Percentiles rank a stretch among this genome's conserved stretches.
Conservation (phyloP, 2,888 invertebrate species). For the Acanthosepion lycidas region DNA sequence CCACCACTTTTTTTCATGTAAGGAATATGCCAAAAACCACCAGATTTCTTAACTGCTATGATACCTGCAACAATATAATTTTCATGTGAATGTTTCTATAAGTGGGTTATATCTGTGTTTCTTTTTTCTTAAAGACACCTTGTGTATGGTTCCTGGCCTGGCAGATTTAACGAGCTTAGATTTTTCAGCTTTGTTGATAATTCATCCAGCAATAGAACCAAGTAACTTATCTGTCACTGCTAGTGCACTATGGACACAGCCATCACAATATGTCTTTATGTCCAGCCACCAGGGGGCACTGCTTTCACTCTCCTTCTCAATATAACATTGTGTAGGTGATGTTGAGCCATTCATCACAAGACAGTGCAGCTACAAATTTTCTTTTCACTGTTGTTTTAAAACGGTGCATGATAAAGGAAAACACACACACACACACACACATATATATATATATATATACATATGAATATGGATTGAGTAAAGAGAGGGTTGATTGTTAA, state of each 20-base stretch:
- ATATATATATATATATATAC: too few relatives aligned
- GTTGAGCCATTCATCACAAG: neutral
- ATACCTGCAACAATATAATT: neutral
- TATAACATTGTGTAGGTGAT: neutral
- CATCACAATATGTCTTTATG: conserved; percentile 33
- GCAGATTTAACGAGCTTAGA: neutral
- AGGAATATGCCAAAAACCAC: too few relatives aligned
- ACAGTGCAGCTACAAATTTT: neutral
- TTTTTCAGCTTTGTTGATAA: neutral
- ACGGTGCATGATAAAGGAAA: neutral
- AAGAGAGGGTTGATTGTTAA: neutral
- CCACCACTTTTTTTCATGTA: too few relatives aligned
- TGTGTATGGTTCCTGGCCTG: neutral
- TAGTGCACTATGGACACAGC: neutral
- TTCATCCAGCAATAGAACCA: neutral
- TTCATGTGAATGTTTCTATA: neutral
- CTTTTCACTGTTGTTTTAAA: neutral
- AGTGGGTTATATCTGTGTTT: neutral
- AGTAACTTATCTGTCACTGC: conserved; percentile 6
- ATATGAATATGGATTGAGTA: neutral
- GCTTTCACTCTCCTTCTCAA: neutral
- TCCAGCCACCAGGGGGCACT: conserved; percentile 4
- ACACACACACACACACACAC: neutral
- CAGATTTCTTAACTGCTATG: neutral
- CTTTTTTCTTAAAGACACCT: neutral